Conservation (phyloP, 1,140 invertebrate species). For the Nebria ingens region DNA sequence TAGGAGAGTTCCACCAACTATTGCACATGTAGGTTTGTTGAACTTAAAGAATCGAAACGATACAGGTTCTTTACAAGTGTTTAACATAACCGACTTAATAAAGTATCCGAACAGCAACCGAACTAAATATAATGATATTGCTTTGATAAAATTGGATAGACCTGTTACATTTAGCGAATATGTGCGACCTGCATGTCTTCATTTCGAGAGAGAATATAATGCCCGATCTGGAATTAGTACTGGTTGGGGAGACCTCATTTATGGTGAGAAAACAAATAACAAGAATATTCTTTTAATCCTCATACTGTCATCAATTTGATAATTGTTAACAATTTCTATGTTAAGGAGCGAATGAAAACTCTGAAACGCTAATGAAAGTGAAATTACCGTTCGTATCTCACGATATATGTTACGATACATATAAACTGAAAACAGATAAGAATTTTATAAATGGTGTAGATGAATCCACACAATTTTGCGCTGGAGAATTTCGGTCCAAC, state of each 20-base stretch:
- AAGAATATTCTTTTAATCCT: conserved; percentile 17
- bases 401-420: too few relatives aligned
- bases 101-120: too few relatives aligned
- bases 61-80: too few relatives aligned
- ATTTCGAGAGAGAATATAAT: too few relatives aligned
- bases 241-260: conserved; percentile 27
- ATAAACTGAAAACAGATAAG: too few relatives aligned
- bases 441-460: conserved; percentile 31
- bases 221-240: too few relatives aligned
- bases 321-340: too few relatives aligned
- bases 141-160: conserved; percentile 55
- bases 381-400: too few relatives aligned
- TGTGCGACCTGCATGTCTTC: conserved; percentile 72
- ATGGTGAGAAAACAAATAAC: conserved; percentile 18
- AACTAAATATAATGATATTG: conserved; percentile 59
- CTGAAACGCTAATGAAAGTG: conserved; percentile 19
- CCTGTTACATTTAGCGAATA: conserved; percentile 57
- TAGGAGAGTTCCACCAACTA: too few relatives aligned
- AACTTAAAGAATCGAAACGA: too few relatives aligned
- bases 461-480: conserved; percentile 54
- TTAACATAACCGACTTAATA: too few relatives aligned
- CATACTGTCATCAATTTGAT: conserved; percentile 16
- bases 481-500: conserved; percentile 55
- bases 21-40: too few relatives aligned
- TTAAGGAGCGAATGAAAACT: conserved; percentile 15